Evolutionary conservation across 2,113 vertebrate genomes (phyloP).

Genomic region (Semicossyphus pulcher): DNA sequence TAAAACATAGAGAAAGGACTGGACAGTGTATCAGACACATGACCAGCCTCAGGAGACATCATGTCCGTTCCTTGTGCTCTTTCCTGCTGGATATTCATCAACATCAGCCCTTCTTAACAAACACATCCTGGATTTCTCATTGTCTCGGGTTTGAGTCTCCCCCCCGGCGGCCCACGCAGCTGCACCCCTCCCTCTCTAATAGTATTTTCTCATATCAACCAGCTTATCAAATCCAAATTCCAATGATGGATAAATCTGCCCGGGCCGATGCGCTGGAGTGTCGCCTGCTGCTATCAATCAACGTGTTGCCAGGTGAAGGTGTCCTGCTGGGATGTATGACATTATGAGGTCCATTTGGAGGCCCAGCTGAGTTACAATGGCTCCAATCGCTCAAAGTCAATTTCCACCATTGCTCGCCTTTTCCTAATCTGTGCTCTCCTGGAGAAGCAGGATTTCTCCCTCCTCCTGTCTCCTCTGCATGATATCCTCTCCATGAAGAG

Average conservation of each 20-base stretch:
- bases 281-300: constrained; percentile 74
- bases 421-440: constrained; percentile 28
- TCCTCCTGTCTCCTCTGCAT: neutral
- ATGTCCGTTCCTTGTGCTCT: constrained; percentile 43
- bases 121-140: constrained; percentile 64
- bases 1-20: constrained; percentile 32
- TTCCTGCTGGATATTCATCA: constrained; percentile 49
- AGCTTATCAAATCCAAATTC: constrained; percentile 77
- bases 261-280: constrained; percentile 63
- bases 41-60: constrained; percentile 30
- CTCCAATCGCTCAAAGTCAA: constrained; percentile 72
- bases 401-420: constrained; percentile 37
- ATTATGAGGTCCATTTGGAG: constrained; percentile 75
- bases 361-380: constrained; percentile 67
- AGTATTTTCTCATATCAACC: constrained; percentile 69
- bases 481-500: neutral
- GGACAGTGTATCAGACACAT: constrained; percentile 26
- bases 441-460: constrained; percentile 36
- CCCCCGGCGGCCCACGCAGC: constrained; percentile 39
- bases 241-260: constrained; percentile 80
- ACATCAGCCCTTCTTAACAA: constrained; percentile 68
- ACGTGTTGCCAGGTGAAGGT: constrained; percentile 74
- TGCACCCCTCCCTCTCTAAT: constrained; percentile 64
- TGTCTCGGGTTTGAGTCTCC: constrained; percentile 54
- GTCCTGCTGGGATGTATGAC: constrained; percentile 66